Conservation (phyloP, 2,797 vertebrate species). For the Tiaroga cobitis region DNA sequence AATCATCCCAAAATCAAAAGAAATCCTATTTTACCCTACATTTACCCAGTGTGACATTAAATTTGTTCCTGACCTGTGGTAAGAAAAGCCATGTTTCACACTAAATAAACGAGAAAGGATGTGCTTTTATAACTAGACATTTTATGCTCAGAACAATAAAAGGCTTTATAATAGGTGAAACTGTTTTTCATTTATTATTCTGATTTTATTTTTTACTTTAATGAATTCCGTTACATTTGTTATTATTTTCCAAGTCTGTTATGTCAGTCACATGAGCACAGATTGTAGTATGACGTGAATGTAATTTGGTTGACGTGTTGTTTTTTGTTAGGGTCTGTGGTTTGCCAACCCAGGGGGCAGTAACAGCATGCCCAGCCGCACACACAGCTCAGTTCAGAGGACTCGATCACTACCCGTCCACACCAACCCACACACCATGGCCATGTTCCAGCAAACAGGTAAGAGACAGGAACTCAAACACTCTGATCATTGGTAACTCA, state of each 20-base stretch:
- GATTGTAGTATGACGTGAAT: neutral
- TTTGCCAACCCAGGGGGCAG: constrained; percentile 98
- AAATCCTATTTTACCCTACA: neutral
- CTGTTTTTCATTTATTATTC: neutral
- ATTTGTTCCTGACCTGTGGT: neutral
- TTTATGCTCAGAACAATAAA: neutral
- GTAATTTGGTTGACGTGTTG: constrained; percentile 15
- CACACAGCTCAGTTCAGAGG: constrained; percentile 95
- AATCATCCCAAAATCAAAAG: neutral
- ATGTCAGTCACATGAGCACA: constrained; percentile 50
- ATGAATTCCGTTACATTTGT: constrained; percentile 12
- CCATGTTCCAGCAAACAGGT: constrained; percentile 95
- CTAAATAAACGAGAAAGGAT: neutral
- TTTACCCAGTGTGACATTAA: neutral
- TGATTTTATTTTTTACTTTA: neutral
- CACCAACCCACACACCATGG: constrained; percentile 92
- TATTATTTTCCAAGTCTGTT: constrained; percentile 47
- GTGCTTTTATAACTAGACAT: neutral
- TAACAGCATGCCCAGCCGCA: constrained; percentile 96
- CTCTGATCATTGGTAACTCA: neutral
- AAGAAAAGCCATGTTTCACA: neutral
- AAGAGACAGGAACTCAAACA: constrained; percentile 53
- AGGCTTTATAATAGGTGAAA: neutral
- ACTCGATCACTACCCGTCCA: constrained; percentile 96
- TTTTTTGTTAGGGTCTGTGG: constrained; percentile 87